Conservation (phyloP, 2,113 vertebrate species). For the Pan paniscus region DNA sequence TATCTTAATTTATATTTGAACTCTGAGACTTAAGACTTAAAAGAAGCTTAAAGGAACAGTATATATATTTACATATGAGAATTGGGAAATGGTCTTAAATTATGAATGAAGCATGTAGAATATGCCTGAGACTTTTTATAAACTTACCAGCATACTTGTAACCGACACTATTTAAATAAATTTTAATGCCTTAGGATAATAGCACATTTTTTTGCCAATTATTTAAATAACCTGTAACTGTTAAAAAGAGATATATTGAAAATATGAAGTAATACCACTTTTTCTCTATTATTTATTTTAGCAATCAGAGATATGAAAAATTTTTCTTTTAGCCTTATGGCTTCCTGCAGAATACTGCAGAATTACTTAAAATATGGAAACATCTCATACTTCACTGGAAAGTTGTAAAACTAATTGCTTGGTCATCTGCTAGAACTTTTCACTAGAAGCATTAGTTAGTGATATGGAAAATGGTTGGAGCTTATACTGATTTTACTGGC, state of each 20-base stretch:
- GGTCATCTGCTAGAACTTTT: not conserved
- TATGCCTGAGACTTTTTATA: not conserved
- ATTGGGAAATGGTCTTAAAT: not conserved
- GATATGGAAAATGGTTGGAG: not conserved
- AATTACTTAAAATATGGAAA: not conserved
- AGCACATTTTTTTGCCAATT: not conserved
- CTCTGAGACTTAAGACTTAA: not conserved
- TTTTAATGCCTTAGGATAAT: not conserved
- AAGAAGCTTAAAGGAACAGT: not conserved
- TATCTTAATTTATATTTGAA: not conserved
- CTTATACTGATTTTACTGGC: not conserved
- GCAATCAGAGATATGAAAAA: not conserved
- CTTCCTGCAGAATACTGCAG: not conserved
- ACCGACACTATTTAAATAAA: not conserved
- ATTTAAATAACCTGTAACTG: not conserved
- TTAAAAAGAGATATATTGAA: not conserved
- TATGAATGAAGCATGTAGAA: not conserved
- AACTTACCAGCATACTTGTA: not conserved
- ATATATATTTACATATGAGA: not conserved
- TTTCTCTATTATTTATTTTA: not conserved
- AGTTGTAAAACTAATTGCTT: not conserved
- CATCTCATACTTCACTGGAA: not conserved
- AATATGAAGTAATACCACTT: not conserved
- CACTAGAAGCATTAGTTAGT: not conserved
- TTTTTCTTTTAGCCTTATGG: not conserved